Percentiles rank a stretch among this genome's conserved stretches.
Conservation (phyloP, 2,113 vertebrate genomes). For the Cebus imitator region DNA sequence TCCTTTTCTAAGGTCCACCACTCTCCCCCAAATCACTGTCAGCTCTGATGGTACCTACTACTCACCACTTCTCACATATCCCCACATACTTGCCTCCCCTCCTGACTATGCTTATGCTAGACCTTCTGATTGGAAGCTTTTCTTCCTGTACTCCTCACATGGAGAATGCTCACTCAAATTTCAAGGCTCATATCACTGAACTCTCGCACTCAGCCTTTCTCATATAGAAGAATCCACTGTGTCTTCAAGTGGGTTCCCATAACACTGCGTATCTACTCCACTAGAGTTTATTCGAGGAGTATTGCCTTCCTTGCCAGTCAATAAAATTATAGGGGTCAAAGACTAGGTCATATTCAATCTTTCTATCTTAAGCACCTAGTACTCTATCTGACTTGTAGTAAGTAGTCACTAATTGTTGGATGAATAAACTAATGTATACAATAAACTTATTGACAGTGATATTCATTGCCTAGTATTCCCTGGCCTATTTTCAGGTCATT, state of each 20-base stretch:
- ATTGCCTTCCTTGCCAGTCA: not conserved
- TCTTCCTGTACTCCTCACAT: not conserved
- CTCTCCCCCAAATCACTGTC: not conserved
- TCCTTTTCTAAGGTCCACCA: not conserved
- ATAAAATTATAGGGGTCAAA: not conserved
- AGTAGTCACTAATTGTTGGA: not conserved
- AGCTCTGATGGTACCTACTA: not conserved
- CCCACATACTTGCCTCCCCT: not conserved
- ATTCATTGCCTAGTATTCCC: not conserved
- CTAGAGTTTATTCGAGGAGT: not conserved
- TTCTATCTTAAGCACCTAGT: not conserved
- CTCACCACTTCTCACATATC: not conserved
- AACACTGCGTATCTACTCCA: not conserved
- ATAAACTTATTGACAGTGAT: not conserved
- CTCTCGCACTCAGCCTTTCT: not conserved
- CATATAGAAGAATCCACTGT: not conserved
- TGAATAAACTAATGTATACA: not conserved
- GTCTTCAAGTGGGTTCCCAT: not conserved
- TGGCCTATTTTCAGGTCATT: not conserved
- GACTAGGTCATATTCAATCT: not conserved
- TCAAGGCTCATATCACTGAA: not conserved
- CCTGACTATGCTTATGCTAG: not conserved
- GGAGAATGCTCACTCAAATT: not conserved
- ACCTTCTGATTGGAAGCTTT: not conserved
- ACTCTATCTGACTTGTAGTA: not conserved